These are phyloP conservation scores for Nyctibius grandis DNA, from an alignment of 2,797 vertebrate genomes.

Conservation along the genomic window DNA sequence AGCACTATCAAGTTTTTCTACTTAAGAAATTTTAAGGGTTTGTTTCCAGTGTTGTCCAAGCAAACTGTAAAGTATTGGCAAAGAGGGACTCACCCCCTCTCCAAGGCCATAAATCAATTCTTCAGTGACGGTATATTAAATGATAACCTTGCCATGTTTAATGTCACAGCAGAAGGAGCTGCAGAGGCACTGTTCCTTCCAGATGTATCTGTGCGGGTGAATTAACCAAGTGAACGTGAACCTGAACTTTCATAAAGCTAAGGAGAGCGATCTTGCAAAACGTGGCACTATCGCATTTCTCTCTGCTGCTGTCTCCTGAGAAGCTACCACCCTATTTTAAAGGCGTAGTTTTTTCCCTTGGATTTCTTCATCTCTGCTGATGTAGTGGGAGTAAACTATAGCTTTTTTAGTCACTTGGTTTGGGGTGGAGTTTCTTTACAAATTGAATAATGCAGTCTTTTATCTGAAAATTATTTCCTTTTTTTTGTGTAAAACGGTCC, in stretches of 20 bases:
- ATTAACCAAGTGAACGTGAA: conserved; percentile 28
- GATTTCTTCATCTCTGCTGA: not conserved
- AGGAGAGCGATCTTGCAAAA: not conserved
- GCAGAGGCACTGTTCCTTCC: conserved; percentile 54
- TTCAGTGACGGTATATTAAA: conserved; percentile 56
- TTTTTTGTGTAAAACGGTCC: not conserved
- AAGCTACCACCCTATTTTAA: not conserved
- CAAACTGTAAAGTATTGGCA: conserved; percentile 10
- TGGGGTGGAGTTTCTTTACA: not conserved
- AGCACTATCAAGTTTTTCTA: not conserved
- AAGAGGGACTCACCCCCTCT: not conserved
- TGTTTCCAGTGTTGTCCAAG: conserved; percentile 14
- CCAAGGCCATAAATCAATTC: conserved; percentile 70
- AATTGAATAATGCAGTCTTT: not conserved
- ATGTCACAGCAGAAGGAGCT: conserved; percentile 71
- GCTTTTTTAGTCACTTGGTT: not conserved
- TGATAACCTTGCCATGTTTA: conserved; percentile 78
- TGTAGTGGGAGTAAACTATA: not conserved
- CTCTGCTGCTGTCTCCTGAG: not conserved
- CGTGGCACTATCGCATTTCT: not conserved
- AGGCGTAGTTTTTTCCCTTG: not conserved
- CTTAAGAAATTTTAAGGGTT: conserved; percentile 25
- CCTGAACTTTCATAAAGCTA: conserved; percentile 1
- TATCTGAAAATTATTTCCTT: not conserved
- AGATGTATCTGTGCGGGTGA: conserved; percentile 26